Evolutionary conservation across 2,888 invertebrate genomes (phyloP), one percentile per base, ranked within the genome.

Genomic region (Scaptomyza reducta): DNA sequence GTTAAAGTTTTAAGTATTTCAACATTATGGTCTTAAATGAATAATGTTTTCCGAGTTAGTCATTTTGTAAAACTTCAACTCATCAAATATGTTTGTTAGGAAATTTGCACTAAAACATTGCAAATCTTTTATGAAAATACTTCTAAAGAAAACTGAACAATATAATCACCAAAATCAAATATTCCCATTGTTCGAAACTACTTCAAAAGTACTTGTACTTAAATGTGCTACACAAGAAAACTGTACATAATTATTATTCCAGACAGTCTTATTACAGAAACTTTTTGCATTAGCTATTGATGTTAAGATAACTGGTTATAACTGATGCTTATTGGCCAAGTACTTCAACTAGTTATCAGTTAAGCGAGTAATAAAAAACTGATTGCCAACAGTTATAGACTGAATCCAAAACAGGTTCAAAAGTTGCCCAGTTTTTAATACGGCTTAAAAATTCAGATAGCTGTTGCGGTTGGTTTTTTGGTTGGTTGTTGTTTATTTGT

Each of bases 391-490:
- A 53, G 57, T 71, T 45, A 71, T 63, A 42, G 56, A 42, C 58
- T 13, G 51, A 41, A 54, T n/a, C 51, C 16, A 10, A 16, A 6
- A 7, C 38, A 35, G 50, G 42, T 40, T 42, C 27, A 16, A 56
- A 61, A 67, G 42, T 49, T 45, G 35, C 41, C 18, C 59, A 46
- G 56, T 44, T 57, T 6, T 18, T 35, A 46, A 27, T 56, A 55
- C 33, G 45, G 58, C 58, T 66, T 56, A 61, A 70, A 62, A 67
- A 70, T 40, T 51, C 51, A 33, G 51, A 6, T 74, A 35, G 50
- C 40, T 33, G 13, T 7, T 4, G 18, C 29, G 22, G 11, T 53
- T 59, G 51, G 35, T 57, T 58, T 60, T 31, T 31, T 31, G 6
- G 9, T 27, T 27, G 27, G 4, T 33, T 33, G 35, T n/a, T 35